Conservation (phyloP, 2,113 vertebrate species). For the Perca schrenkii region DNA sequence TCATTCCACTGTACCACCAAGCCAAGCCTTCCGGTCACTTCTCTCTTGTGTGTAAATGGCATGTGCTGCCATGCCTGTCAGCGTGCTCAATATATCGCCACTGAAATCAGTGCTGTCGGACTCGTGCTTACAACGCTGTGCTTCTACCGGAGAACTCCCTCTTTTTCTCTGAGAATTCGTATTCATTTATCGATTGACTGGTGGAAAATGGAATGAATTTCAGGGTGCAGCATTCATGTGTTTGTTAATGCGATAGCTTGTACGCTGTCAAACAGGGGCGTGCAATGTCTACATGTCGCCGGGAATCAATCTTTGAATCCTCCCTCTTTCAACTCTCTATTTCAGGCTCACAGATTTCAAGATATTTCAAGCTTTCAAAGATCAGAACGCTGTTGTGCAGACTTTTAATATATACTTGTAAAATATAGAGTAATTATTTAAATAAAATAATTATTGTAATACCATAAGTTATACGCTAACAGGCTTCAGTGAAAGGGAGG, state of each 20-base stretch:
- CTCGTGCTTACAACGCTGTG: constrained; percentile 24
- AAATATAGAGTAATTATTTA: constrained; percentile 67
- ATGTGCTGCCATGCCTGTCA: constrained; percentile 22
- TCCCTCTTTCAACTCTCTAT: constrained; percentile 18
- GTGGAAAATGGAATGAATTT: constrained; percentile 21
- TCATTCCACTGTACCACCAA: constrained; percentile 58
- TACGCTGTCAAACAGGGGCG: constrained; percentile 26
- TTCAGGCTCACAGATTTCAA: constrained; percentile 13
- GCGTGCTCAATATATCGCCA: constrained; percentile 1
- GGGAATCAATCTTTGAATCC: constrained; percentile 27
- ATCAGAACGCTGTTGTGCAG: constrained; percentile 54
- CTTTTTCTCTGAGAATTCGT: constrained; percentile 23
- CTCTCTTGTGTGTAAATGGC: constrained; percentile 32
- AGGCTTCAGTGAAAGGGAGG: constrained; percentile 54
- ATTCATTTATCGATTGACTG: constrained; percentile 4
- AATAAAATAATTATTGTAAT: constrained; percentile 63
- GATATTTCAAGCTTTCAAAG: constrained; percentile 43
- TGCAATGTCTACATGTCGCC: constrained; percentile 30
- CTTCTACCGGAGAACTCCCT: constrained; percentile 2
- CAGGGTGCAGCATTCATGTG: constrained; percentile 25
- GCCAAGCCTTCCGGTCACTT: constrained; percentile 32
- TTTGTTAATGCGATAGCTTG: constrained; percentile 6
- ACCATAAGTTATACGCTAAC: constrained; percentile 62
- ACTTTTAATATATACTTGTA: constrained; percentile 74
- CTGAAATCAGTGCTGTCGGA: constrained; percentile 23